Conservation (phyloP, 1,140 invertebrate species). For the Drosophila lacteicornis region DNA sequence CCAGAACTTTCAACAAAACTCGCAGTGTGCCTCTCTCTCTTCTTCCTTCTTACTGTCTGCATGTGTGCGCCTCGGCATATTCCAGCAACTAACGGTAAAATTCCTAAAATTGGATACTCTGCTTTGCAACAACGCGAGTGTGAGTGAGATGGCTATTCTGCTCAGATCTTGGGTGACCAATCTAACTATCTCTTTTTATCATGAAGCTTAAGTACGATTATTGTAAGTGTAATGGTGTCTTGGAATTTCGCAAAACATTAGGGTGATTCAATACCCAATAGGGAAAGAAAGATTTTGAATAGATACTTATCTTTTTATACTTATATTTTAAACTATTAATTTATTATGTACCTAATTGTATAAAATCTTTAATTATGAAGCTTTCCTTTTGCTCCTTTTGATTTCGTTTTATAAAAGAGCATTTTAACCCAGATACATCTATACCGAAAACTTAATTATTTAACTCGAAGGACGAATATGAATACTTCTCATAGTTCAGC, state of each 20-base stretch:
- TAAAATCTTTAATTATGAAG: too few relatives aligned
- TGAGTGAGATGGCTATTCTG: background rate
- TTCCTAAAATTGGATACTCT: background rate
- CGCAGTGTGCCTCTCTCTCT: background rate
- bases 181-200: too few relatives aligned
- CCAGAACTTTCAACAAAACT: constrained; percentile 6
- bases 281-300: background rate
- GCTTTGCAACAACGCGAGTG: background rate
- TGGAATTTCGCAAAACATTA: background rate
- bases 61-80: background rate
- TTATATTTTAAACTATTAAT: too few relatives aligned
- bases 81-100: constrained; percentile 4
- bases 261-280: background rate
- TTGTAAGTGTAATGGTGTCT: background rate
- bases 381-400: too few relatives aligned
- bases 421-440: too few relatives aligned
- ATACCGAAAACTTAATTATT: background rate
- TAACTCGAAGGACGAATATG: background rate
- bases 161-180: too few relatives aligned
- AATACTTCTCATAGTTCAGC: background rate
- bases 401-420: too few relatives aligned
- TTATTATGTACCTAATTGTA: too few relatives aligned
- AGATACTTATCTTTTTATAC: too few relatives aligned
- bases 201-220: background rate
- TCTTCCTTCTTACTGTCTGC: background rate